Percentiles rank a stretch among this genome's conserved stretches.
Evolutionary conservation across 2,888 invertebrate species (phyloP).

Genomic region (Tenthredo mesomela): DNA sequence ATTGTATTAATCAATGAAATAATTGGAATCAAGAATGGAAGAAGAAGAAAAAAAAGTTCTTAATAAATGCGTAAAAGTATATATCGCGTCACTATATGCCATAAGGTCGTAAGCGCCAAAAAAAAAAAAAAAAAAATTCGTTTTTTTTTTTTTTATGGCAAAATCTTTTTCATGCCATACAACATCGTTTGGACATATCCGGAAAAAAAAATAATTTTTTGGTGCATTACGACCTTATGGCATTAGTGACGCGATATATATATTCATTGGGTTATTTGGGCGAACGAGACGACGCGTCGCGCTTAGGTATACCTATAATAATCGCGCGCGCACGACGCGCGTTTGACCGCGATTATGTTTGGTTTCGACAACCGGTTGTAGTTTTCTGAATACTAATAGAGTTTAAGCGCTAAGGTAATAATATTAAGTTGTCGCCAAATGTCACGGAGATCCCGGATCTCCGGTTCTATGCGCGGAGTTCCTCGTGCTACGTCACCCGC

Average conservation of each 20-base stretch:
- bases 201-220: too few species aligned
- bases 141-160: too few species aligned
- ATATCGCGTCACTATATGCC: too few species aligned
- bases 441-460: conserved; percentile 55
- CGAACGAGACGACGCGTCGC: background rate
- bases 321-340: background rate
- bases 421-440: conserved; percentile 52
- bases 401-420: conserved; percentile 22
- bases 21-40: background rate
- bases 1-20: background rate
- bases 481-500: conserved; percentile 30
- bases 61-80: too few species aligned
- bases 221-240: too few species aligned
- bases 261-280: too few species aligned
- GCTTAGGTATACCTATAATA: background rate
- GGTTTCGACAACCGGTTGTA: conserved; percentile 32
- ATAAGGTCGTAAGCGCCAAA: too few species aligned
- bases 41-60: too few species aligned
- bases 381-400: conserved; percentile 36
- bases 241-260: too few species aligned
- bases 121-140: too few species aligned
- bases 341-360: conserved; percentile 17
- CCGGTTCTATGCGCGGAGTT: conserved; percentile 40
- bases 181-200: too few species aligned
- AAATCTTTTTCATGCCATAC: too few species aligned